These are phyloP conservation scores for Turritopsis rubra DNA, from an alignment of 30 jellyfish, hydroid and myxozoan genomes.

Conservation along the genomic window DNA sequence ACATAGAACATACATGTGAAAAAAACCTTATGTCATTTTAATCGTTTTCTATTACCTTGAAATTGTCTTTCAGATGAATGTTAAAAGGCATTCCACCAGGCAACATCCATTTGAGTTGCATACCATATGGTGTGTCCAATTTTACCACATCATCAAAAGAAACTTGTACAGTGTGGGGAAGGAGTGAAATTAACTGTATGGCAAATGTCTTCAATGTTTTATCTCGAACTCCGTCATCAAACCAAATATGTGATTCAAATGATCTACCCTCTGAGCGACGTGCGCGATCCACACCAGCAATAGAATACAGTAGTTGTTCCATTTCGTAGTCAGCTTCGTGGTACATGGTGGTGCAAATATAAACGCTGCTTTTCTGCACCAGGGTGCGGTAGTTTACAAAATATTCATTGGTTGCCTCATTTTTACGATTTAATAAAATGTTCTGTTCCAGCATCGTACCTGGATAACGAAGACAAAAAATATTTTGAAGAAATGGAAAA, in stretches of 20 bases:
- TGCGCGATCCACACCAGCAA: slow-evolving; percentile 88
- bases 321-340: slow-evolving; percentile 89
- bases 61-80: slow-evolving; percentile 76
- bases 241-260: slow-evolving; percentile 77
- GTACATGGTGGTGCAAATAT: slow-evolving; percentile 92
- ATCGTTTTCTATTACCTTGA: slow-evolving; percentile 40
- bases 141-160: slow-evolving; percentile 56
- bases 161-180: slow-evolving; percentile 50
- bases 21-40: no score
- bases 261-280: slow-evolving; percentile 67
- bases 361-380: slow-evolving; percentile 63
- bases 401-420: slow-evolving; percentile 80
- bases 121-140: slow-evolving; percentile 74
- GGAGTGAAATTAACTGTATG: slow-evolving; percentile 62
- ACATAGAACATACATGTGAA: no score
- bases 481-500: not conserved
- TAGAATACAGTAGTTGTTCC: slow-evolving; percentile 72
- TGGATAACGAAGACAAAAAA: not conserved
- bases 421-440: slow-evolving; percentile 67
- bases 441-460: slow-evolving; percentile 83
- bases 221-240: slow-evolving; percentile 91
- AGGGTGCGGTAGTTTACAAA: slow-evolving; percentile 69
- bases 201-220: slow-evolving; percentile 71
- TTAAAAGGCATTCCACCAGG: slow-evolving; percentile 91
- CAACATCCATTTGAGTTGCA: slow-evolving; percentile 70